phyloP scores from a whole-genome alignment of 2,113 vertebrate species.

The Phrynocephalus versicolor region DNA sequence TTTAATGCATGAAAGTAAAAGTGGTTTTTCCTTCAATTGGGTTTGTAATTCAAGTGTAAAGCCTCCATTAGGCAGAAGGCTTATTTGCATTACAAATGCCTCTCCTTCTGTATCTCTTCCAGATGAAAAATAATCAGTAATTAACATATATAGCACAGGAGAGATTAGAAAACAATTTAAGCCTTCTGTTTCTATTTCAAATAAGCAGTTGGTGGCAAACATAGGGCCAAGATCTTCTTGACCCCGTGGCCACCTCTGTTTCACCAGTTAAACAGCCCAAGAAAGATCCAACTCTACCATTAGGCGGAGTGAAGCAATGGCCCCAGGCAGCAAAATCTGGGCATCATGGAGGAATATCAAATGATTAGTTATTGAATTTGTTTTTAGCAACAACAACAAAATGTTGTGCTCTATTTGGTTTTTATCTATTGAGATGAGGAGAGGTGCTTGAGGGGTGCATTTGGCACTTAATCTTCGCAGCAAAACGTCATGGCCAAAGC shows the following conservation, averaged over 20 bases:
- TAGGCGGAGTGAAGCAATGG: neutral
- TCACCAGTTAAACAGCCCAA: neutral
- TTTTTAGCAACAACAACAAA: too few relatives aligned
- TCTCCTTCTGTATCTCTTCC: neutral
- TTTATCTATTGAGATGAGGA: neutral
- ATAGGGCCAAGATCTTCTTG: neutral
- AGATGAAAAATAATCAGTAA: constrained; percentile 13
- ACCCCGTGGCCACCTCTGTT: neutral
- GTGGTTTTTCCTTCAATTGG: constrained; percentile 6
- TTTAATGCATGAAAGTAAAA: constrained; percentile 1
- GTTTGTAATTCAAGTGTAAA: constrained; percentile 11
- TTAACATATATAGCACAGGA: constrained; percentile 20
- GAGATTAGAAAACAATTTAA: constrained; percentile 4
- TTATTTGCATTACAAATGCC: constrained; percentile 20
- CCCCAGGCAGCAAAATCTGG: neutral
- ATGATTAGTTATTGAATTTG: neutral
- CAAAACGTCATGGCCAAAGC: neutral
- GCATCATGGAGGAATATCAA: too few relatives aligned
- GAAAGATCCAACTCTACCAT: neutral
- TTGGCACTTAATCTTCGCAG: neutral
- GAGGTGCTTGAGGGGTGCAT: neutral
- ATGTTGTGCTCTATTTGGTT: neutral
- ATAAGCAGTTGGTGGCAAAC: neutral
- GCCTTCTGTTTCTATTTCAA: neutral
- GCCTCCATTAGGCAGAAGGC: neutral